Evolutionary conservation across 2,888 invertebrate genomes (phyloP), one percentile per base, ranked within the genome.

Genomic region (Amphipoea lucens): DNA sequence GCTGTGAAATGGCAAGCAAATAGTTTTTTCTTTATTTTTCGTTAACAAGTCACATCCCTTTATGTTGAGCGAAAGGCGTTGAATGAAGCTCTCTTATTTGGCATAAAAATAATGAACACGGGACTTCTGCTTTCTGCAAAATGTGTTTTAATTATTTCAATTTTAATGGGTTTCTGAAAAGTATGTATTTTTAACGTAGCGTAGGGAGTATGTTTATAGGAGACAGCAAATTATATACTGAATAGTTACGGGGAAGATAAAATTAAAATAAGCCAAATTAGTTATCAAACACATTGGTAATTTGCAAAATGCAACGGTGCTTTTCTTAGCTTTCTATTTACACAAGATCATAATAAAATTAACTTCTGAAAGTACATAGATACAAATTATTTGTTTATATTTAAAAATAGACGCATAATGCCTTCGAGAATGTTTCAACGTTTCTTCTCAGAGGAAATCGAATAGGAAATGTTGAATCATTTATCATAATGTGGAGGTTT

Each of bases 101-200:
- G 67, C 74, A 81, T 86, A 81, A 84, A 89, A 89, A 89, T 89
- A 89, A 89, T 87, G 84, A 89, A 89, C 76, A 71, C 77, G 83
- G 65, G 75, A 60, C 66, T 68, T 65, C 45, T 78, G 68, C 68
- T 75, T 81, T 82, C 67, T 82, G 79, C 51, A 79, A 79, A 82
- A 81, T 79, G 76, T 83, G 72, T 84, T 88, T 84, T 87, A 88
- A 83, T 88, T 88, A 88, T 80, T 70, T 54, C 73, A 79, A 76
- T 84, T 84, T 84, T 86, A 82, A 84, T 77, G 73, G 79, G 79
- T 79, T 83, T 80, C 54, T 72, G 70, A 66, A 81, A 70, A 79
- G 42, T 72, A 40, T 74, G 75, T 76, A n/a, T 77, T 80, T 84
- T 67, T 82, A 67, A n/a, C 48, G 42, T 45, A 4, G 36, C 20